A percentile compares a stretch with the other conserved stretches of the same genome.
Conservation (phyloP, 2,113 vertebrate species). For the Antechinus stuartii region DNA sequence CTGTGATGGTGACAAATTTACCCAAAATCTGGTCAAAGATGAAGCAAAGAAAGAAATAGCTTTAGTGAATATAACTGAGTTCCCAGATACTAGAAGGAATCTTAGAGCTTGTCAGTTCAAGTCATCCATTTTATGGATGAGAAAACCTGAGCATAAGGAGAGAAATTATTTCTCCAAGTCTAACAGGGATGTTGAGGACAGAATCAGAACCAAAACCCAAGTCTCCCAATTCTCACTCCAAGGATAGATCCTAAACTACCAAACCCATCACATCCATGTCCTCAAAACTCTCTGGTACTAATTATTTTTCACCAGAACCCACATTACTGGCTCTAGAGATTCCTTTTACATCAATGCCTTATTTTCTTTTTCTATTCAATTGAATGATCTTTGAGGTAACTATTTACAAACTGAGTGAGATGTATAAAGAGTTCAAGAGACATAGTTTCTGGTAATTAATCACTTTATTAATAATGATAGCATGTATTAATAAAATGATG, state of each 20-base stretch:
- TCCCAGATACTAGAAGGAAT: not conserved
- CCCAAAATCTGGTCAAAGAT: not conserved
- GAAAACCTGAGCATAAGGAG: not conserved
- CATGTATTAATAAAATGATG: not conserved
- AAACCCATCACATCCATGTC: not conserved
- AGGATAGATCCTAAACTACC: not conserved
- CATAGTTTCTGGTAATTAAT: not conserved
- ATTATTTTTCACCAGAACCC: too few species aligned
- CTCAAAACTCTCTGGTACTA: not conserved
- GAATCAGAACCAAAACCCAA: not conserved
- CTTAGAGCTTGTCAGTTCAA: not conserved
- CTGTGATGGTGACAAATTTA: not conserved
- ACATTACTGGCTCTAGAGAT: not conserved
- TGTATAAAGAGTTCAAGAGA: not conserved
- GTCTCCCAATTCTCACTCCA: not conserved
- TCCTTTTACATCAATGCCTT: not conserved
- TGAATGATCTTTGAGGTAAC: not conserved
- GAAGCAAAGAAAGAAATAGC: not conserved
- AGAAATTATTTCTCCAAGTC: not conserved
- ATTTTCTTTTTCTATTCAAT: not conserved
- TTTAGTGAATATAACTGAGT: not conserved
- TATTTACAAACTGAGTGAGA: not conserved
- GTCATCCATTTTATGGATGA: not conserved
- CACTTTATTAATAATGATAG: not conserved
- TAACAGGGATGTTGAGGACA: not conserved